These are phyloP conservation scores for Halyomorpha halys DNA, from an alignment of 1,140 invertebrate genomes.

Conservation along the genomic window DNA sequence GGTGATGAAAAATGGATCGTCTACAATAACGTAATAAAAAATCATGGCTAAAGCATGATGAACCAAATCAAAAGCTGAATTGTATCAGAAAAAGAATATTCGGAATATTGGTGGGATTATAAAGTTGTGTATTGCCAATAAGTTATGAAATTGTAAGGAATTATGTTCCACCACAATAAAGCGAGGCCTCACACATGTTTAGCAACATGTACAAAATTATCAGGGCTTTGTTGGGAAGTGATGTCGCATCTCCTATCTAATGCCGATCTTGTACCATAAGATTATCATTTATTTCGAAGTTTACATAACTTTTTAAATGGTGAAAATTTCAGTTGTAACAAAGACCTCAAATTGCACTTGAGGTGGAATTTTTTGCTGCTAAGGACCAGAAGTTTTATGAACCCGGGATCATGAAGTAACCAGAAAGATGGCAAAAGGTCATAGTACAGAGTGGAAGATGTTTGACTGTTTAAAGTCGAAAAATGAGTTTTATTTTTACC, in stretches of 20 bases:
- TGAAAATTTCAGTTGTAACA: background rate
- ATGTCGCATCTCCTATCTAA: background rate
- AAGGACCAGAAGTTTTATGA: background rate
- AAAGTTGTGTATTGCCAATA: too few relatives aligned
- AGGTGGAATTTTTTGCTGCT: background rate
- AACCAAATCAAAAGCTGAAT: too few relatives aligned
- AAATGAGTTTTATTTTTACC: too few relatives aligned
- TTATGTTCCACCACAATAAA: background rate
- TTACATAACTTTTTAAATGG: background rate
- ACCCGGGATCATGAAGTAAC: background rate
- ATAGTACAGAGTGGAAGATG: background rate
- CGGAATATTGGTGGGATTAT: too few relatives aligned
- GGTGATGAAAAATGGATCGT: too few relatives aligned
- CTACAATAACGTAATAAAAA: too few relatives aligned
- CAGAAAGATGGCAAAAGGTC: background rate
- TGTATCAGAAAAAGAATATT: too few relatives aligned
- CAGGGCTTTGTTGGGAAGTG: background rate
- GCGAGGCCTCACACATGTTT: background rate
- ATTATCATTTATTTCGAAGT: background rate
- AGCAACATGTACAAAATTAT: background rate
- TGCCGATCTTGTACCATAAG: background rate
- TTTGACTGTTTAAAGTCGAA: background rate
- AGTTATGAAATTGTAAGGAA: background rate
- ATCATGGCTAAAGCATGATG: too few relatives aligned
- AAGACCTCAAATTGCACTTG: background rate